These are phyloP conservation scores for Tetragonisca angustula DNA, from an alignment of 2,888 invertebrate genomes.

Conservation along the genomic window DNA sequence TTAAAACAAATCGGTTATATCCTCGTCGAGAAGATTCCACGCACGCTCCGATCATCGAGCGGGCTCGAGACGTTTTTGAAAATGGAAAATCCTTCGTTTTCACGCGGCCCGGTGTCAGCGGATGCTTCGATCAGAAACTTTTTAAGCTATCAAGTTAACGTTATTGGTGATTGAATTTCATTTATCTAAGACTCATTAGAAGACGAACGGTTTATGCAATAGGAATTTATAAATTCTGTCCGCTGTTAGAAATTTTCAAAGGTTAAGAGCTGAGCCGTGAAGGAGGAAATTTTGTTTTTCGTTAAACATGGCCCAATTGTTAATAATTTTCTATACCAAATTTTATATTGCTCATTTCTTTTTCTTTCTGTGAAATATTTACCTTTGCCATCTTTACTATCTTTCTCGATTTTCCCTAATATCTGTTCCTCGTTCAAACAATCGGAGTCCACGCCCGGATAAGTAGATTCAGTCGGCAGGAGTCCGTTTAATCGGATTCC, in stretches of 20 bases:
- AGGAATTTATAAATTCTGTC: no score
- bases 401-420: neutral
- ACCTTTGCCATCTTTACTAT: rapidly evolving
- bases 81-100: neutral
- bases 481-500: neutral
- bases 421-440: neutral
- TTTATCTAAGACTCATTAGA: no score
- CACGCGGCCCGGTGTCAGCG: neutral
- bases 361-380: neutral
- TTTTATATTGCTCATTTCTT: neutral
- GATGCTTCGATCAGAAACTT: neutral
- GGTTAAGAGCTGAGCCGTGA: neutral
- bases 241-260: neutral
- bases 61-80: conserved; percentile 5
- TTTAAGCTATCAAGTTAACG: no score
- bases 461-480: neutral
- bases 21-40: conserved; percentile 16
- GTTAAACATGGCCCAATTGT: neutral
- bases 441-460: neutral
- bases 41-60: neutral
- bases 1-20: conserved; percentile 74
- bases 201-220: no score
- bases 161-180: no score
- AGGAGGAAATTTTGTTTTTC: neutral
- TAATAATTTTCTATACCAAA: neutral